phyloP scores from a whole-genome alignment of 2,113 vertebrate species.

The Trematocara zebra region DNA sequence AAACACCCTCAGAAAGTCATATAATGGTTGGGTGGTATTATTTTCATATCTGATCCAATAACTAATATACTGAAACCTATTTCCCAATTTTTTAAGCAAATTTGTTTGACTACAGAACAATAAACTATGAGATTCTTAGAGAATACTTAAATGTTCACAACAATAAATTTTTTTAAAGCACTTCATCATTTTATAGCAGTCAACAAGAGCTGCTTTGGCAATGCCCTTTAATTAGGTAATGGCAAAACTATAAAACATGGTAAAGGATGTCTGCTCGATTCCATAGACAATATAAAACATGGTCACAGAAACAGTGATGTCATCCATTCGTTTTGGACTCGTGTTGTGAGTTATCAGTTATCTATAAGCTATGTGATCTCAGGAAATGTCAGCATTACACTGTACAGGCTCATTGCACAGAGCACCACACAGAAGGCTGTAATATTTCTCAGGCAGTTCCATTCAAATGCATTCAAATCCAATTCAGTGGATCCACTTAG shows the following conservation, averaged over 20 bases:
- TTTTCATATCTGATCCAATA: background rate
- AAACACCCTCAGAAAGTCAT: background rate
- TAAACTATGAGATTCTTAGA: background rate
- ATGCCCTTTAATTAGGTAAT: background rate
- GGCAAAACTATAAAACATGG: background rate
- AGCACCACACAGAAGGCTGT: background rate
- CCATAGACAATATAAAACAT: background rate
- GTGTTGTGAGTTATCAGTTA: background rate
- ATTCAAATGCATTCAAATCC: background rate
- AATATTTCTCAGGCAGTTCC: background rate
- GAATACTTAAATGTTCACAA: background rate
- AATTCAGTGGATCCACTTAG: background rate
- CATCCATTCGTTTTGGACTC: background rate
- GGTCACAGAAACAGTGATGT: background rate
- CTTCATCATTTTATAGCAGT: background rate
- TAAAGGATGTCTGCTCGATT: background rate
- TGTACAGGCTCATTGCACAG: background rate
- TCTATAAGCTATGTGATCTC: background rate
- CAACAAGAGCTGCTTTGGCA: background rate
- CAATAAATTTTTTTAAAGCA: background rate
- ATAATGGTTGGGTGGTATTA: background rate
- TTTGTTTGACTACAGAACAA: background rate
- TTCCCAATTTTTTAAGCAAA: background rate
- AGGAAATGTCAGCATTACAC: background rate
- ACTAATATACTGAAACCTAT: background rate